Evolutionary conservation across 2,888 invertebrate genomes (phyloP), one percentile per base, ranked within the genome.

Genomic region (Cosmorhoe ocellata): DNA sequence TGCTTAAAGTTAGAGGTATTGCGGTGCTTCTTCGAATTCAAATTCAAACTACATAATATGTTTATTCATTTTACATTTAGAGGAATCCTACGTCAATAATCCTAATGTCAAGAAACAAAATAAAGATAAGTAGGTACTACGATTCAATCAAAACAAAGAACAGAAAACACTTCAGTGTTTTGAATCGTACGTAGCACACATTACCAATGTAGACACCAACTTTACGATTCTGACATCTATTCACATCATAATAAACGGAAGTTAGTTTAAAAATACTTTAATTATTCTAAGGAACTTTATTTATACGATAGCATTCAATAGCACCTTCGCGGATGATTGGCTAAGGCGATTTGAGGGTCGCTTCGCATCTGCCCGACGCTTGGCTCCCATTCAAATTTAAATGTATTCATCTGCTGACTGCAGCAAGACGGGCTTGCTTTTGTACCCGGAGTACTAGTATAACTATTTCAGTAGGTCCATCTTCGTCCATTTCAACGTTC

Each of bases 301-400:
- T 55, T 53, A 56, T 54, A 57, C 40, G 47, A 55, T 47, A 49
- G 69, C 63, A 73, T 56, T 54, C 54, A 56, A 56, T 56, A 58
- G 75, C 76, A 78, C 82, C 84, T 86, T 86, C 82, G 79, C 74
- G 84, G 77, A 71, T 83, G 81, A 86, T 81, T 79, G 81, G 75
- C 72, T 75, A 67, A 67, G 73, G 72, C 76, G 69, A 78, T 76
- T 69, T 69, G 81, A 81, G 86, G 85, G 84, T 81, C 84, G 78
- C 62, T 64, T 63, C 58, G 67, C 78, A 81, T 81, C 79, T 81
- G 81, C 72, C 68, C 67, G 64, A 64, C 71, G 71, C 68, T 83
- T 84, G 80, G 81, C 80, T 75, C 71, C 67, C 59, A 81, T 82
- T 85, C 82, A 84, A 85, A 84, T 82, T 77, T 67, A 75, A 76